Conservation (phyloP, 1,140 invertebrate genomes). For the Achatina immaculata region DNA sequence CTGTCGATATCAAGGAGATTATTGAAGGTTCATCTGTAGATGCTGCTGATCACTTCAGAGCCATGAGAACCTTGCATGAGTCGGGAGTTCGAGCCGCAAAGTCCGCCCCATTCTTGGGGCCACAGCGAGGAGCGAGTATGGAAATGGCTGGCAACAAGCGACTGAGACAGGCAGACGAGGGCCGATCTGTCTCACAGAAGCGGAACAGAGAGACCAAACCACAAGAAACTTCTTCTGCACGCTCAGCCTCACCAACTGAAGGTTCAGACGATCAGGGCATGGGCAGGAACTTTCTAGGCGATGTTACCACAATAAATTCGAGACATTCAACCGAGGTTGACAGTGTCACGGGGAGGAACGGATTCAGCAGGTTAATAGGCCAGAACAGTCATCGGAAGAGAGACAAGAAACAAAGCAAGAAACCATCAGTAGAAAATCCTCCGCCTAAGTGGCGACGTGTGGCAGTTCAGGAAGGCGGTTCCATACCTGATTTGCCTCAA, state of each 20-base stretch:
- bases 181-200: not conserved
- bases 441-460: not conserved
- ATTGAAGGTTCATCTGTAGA: slow-evolving; percentile 30
- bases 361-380: not conserved
- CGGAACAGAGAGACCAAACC: not conserved
- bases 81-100: slow-evolving; percentile 7
- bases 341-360: not conserved
- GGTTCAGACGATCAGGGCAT: not conserved
- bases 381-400: not conserved
- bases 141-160: not conserved
- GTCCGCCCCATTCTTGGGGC: not conserved
- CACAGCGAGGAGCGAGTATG: not conserved
- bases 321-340: not conserved
- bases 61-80: not conserved
- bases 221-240: not conserved
- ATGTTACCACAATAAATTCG: not conserved
- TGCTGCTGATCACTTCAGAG: not conserved
- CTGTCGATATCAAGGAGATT: slow-evolving; percentile 32
- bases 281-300: not conserved
- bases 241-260: not conserved
- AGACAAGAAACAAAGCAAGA: not conserved
- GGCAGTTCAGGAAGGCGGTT: not conserved
- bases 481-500: not conserved
- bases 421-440: not conserved
- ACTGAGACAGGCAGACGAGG: not conserved